These are phyloP conservation scores for Nilaparvata lugens DNA, from an alignment of 1,140 invertebrate species.

Conservation along the genomic window DNA sequence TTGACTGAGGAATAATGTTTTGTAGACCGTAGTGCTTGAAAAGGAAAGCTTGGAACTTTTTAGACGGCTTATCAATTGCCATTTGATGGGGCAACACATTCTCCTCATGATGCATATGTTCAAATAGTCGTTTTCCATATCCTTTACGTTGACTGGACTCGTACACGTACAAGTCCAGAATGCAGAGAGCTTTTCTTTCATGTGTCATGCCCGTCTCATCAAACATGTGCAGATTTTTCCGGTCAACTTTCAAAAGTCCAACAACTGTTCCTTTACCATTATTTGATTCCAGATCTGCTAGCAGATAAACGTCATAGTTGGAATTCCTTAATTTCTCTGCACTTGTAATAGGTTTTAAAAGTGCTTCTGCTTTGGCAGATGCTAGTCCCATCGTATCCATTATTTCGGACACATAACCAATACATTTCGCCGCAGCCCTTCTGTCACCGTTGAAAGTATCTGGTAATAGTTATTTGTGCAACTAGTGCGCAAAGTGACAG, in stretches of 20 bases:
- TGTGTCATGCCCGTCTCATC: conserved; percentile 56
- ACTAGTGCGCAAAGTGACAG: too few relatives aligned
- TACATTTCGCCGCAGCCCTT: conserved; percentile 35
- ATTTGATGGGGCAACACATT: conserved; percentile 57
- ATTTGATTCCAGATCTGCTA: conserved; percentile 49
- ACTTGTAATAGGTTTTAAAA: conserved; percentile 59
- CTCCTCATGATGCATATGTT: conserved; percentile 66
- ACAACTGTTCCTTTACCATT: conserved; percentile 42
- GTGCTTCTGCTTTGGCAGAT: conserved; percentile 62
- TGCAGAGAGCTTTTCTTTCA: conserved; percentile 64
- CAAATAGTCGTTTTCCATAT: conserved; percentile 64
- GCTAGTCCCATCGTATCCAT: conserved; percentile 59
- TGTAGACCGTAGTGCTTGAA: conserved; percentile 69
- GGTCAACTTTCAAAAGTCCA: conserved; percentile 74
- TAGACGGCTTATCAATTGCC: conserved; percentile 83
- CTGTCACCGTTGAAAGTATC: neutral
- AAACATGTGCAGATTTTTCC: conserved; percentile 75
- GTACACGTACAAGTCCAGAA: conserved; percentile 83
- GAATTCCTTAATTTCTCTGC: conserved; percentile 54
- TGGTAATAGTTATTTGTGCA: too few relatives aligned
- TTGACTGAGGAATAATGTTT: conserved; percentile 65
- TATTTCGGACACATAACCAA: conserved; percentile 50
- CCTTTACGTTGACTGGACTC: conserved; percentile 68
- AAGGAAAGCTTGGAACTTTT: conserved; percentile 77
- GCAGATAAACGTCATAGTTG: conserved; percentile 55